phyloP scores from a whole-genome alignment of 2,797 vertebrate genomes.

The Hippopotamyrus pictus region DNA sequence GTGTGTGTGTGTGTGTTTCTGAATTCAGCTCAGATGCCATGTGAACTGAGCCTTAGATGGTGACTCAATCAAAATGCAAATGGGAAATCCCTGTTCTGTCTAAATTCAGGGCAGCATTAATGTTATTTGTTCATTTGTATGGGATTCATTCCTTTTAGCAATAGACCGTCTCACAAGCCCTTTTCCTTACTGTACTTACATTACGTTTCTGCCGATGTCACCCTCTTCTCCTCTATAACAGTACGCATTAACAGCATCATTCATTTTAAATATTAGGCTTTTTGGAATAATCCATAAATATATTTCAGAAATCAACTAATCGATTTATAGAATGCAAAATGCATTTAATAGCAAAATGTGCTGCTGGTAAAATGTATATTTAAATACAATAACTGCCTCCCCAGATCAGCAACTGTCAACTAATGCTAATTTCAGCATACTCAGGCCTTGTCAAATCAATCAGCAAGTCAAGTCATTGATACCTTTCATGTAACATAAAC shows the following conservation, averaged over 20 bases:
- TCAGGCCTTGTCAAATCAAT: not conserved
- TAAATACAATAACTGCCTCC: not conserved
- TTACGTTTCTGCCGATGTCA: not conserved
- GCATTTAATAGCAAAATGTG: not conserved
- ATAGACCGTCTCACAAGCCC: not conserved
- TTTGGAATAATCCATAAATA: not conserved
- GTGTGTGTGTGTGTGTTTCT: not conserved
- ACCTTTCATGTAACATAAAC: not conserved
- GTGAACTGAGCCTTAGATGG: not conserved
- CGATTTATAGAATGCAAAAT: not conserved
- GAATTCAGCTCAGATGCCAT: not conserved
- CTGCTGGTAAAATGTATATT: not conserved
- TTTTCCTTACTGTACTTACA: not conserved
- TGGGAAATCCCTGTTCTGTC: not conserved
- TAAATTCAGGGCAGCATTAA: not conserved
- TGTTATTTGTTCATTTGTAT: not conserved
- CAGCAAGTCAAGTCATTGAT: not conserved
- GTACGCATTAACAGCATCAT: not conserved
- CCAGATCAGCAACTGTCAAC: not conserved
- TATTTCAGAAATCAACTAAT: not conserved
- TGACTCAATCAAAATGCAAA: not conserved
- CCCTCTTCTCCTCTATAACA: not conserved
- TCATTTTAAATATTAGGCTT: not conserved
- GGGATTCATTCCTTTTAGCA: not conserved
- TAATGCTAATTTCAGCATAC: not conserved